Conservation (phyloP, 2,797 vertebrate species). For the Cyprinella venusta region DNA sequence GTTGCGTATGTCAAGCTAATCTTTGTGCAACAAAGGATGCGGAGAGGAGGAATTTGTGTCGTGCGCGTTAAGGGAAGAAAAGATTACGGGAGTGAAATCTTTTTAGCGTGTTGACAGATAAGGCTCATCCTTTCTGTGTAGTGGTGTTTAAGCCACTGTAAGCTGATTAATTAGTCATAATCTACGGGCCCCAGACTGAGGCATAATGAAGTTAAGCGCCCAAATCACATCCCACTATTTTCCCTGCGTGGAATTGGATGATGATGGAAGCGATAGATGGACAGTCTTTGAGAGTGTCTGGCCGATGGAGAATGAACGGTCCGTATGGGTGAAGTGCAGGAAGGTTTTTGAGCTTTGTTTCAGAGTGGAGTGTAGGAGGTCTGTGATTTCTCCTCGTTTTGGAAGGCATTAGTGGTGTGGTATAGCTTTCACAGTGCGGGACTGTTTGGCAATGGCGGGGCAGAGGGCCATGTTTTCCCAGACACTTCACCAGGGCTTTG, state of each 20-base stretch:
- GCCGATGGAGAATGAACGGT: not conserved
- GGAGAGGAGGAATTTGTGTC: conserved; percentile 70
- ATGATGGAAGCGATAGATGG: conserved; percentile 48
- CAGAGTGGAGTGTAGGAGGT: not conserved
- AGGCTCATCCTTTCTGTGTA: conserved; percentile 77
- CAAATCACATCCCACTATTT: conserved; percentile 80
- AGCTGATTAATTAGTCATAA: conserved; percentile 87
- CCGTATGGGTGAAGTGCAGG: not conserved
- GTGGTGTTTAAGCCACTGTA: conserved; percentile 79
- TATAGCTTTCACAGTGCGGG: not conserved
- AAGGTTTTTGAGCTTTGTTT: conserved; percentile 8
- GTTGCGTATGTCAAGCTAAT: conserved; percentile 41
- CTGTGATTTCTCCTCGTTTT: conserved; percentile 18
- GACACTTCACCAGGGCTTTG: conserved; percentile 5
- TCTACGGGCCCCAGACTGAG: conserved; percentile 82
- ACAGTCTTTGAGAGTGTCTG: not conserved
- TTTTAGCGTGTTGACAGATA: conserved; percentile 84
- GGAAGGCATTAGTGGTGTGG: not conserved
- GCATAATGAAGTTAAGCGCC: conserved; percentile 82
- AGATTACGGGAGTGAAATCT: conserved; percentile 73
- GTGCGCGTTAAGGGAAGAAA: conserved; percentile 71
- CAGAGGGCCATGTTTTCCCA: conserved; percentile 17
- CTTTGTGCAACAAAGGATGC: conserved; percentile 59
- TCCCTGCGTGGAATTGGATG: conserved; percentile 44
- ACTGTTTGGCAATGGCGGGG: not conserved